These are phyloP conservation scores for Penaeus vannamei DNA, from an alignment of 1,140 invertebrate species.

Conservation along the genomic window DNA sequence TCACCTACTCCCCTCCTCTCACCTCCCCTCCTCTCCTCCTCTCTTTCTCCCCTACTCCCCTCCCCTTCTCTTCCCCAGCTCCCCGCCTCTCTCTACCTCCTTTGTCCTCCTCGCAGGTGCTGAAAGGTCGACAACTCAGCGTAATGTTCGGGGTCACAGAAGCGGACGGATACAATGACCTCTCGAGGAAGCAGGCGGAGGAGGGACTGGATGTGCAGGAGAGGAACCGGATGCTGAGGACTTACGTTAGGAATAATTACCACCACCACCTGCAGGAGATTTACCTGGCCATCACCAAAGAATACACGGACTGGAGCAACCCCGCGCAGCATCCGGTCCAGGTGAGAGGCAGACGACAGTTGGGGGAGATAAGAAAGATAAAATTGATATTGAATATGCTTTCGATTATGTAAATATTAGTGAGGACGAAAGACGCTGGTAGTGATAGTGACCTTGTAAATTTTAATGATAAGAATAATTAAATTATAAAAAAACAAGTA, in stretches of 20 bases:
- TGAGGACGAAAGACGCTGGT: too few species aligned
- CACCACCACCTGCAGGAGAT: slow-evolving; percentile 79
- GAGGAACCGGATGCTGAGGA: slow-evolving; percentile 86
- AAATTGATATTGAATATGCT: too few species aligned
- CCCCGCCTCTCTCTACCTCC: neutral
- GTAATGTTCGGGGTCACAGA: slow-evolving; percentile 66
- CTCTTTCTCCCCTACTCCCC: neutral
- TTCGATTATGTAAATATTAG: too few species aligned
- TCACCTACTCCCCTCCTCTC: neutral
- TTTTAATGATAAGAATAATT: too few species aligned
- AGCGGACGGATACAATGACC: slow-evolving; percentile 77
- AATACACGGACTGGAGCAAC: slow-evolving; percentile 97
- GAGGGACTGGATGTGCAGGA: slow-evolving; percentile 83
- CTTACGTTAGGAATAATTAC: slow-evolving; percentile 90
- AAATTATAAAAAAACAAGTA: too few species aligned
- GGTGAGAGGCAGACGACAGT: slow-evolving; percentile 72
- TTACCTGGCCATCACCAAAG: slow-evolving; percentile 83
- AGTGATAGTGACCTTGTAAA: too few species aligned
- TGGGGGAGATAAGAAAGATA: neutral
- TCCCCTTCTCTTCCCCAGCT: neutral
- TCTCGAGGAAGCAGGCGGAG: slow-evolving; percentile 76
- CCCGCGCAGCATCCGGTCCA: slow-evolving; percentile 88
- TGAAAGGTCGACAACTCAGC: slow-evolving; percentile 53
- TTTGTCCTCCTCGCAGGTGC: slow-evolving; percentile 30
- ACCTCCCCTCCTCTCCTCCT: neutral